These are phyloP conservation scores for Apodemia duryi DNA, from an alignment of 2,888 invertebrate genomes.

Conservation along the genomic window DNA sequence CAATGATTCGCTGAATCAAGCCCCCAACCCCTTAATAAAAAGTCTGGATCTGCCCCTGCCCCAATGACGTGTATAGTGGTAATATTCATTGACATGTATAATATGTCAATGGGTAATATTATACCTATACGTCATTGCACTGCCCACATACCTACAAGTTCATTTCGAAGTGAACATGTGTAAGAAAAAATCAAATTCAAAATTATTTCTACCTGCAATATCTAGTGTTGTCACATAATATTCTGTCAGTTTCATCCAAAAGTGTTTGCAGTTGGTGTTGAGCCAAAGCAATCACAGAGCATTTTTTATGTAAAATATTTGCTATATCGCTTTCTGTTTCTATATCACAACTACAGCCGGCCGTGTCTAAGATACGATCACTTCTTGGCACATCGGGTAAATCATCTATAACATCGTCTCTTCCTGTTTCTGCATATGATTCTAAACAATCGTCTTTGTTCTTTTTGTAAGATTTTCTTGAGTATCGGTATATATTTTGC, in stretches of 20 bases:
- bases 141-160: too few species aligned
- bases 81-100: too few species aligned
- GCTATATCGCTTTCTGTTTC: constrained; percentile 57
- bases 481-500: constrained; percentile 58
- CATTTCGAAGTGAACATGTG: too few species aligned
- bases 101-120: too few species aligned
- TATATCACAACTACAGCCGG: constrained; percentile 52
- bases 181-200: background rate
- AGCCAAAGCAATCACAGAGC: constrained; percentile 61
- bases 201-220: constrained; percentile 49
- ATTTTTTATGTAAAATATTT: constrained; percentile 64
- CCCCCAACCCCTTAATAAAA: too few species aligned
- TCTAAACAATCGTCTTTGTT: constrained; percentile 40
- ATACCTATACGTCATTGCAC: too few species aligned
- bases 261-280: constrained; percentile 59
- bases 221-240: constrained; percentile 52
- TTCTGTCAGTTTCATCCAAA: constrained; percentile 57
- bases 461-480: constrained; percentile 59
- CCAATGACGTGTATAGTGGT: too few species aligned
- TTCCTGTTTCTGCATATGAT: constrained; percentile 38
- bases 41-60: too few species aligned
- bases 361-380: constrained; percentile 32
- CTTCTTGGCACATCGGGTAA: constrained; percentile 44
- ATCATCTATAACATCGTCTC: constrained; percentile 36
- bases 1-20: too few species aligned